Base-by-base conservation (phyloP, 2,797 vertebrate genomes). In the Spheniscus humboldti region DNA sequence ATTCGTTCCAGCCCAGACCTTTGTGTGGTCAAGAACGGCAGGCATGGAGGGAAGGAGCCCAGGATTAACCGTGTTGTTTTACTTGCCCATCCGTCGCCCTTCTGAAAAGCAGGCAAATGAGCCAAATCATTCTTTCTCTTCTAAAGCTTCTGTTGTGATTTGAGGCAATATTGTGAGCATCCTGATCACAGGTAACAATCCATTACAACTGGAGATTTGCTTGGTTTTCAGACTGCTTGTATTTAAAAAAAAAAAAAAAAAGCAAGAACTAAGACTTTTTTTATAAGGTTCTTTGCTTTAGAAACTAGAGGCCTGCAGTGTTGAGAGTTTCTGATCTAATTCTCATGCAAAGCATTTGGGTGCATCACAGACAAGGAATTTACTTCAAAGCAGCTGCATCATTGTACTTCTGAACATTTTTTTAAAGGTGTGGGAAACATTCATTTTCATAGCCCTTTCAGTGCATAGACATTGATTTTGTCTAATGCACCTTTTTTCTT, bases 41-140 rank as follows among this genome's bases (percentile, higher is more conserved):
- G 41, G 23, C 9, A 4, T 6, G 2, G 59, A 64, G 28, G 31
- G 59, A 37, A 62, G 27, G 25, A 90, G 35, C 18, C 30, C 0
- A 3, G 48, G 22, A 56, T 67, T 62, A 60, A 74, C 35, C 7
- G 1, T 18, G 4, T n/a, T 66, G 27, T 80, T 82, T 86, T n/a
- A 17, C 35, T 77, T 74, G 35, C 30, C 24, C 2, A 2, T 67
- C 24, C 2, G 2, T 67, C 1, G 0, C 25, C 24, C 10, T 88
- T 79, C 52, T 30, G 18, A 73, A 64, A 82, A 57, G 50, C 50
- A 76, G n/a, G 7, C 2, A 3, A 50, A 76, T 48, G 10, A 74
- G 35, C 7, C 39, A 83, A 69, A 35, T 50, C 0, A 3, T 18
- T 10, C 22, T 60, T 74, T 62, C 27, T 73, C 8, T 75, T 68